Evolutionary conservation across 2,888 invertebrate genomes (phyloP), one percentile per base, ranked within the genome.

Genomic region (Standfussiana lucernea): DNA sequence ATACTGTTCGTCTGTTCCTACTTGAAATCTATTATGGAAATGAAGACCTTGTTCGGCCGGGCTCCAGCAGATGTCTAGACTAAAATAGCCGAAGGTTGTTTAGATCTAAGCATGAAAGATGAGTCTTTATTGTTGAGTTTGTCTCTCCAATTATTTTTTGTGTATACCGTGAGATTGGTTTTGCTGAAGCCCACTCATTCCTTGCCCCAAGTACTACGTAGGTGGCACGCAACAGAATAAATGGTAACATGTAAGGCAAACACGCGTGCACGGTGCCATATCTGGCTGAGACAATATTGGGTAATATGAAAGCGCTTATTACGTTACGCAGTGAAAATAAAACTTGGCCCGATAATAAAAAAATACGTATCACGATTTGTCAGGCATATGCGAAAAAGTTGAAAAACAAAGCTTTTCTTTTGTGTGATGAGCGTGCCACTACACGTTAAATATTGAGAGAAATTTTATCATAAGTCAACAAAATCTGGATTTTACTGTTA

Each of bases 381-480:
- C 69, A 72, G 73, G 45, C 37, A 78, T 59, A 74, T 65, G 83
- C 69, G 79, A 88, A 89, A 86, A 83, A 84, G 68, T 82, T 70
- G 71, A 87, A 88, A 85, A 82, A 82, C 77, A 79, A 75, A 86
- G 67, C 53, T 68, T 84, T 75, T 37, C n/a, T n/a, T 70, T 70
- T 77, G 66, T 80, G 85, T 79, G 73, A 82, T 65, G 75, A 86
- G 84, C 72, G 77, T 78, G 75, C 75, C 83, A 79, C 7, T n/a
- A 64, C 73, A 83, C 67, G 79, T 79, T 85, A 88, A 90, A 88
- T 89, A 87, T 90, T 89, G 75, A 86, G 88, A 88, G 89, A 92
- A 88, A 91, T 86, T 80, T 79, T 81, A 86, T 90, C 88, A 88
- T 88, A 86, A 89, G 86, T 83, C 85, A 84, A 89, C 86, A 86